A percentile compares a stretch with the other conserved stretches of the same genome.
Conservation (phyloP, 1,140 invertebrate genomes). For the Samia ricini region DNA sequence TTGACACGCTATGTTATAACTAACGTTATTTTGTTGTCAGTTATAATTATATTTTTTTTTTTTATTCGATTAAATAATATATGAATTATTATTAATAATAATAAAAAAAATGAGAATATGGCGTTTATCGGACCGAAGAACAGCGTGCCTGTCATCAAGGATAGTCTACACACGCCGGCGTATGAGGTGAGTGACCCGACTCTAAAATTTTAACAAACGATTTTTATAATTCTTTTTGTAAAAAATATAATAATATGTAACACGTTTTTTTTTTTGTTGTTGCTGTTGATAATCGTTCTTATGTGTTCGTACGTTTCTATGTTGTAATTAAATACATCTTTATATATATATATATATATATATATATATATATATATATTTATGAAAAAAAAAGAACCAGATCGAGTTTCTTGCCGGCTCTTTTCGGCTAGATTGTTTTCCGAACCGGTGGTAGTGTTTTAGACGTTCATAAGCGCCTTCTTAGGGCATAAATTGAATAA, state of each 20-base stretch:
- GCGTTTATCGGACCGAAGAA: slow-evolving; percentile 77
- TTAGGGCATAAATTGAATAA: too few species aligned
- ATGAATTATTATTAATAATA: neutral
- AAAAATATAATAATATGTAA: neutral
- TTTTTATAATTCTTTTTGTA: neutral
- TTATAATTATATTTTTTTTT: neutral
- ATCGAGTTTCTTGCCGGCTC: too few species aligned
- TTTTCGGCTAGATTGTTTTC: too few species aligned
- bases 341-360: too few species aligned
- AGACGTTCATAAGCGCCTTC: too few species aligned
- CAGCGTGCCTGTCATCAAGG: slow-evolving; percentile 77
- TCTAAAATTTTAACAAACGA: neutral
- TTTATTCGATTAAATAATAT: neutral
- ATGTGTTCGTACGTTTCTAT: neutral
- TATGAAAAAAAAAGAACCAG: too few species aligned
- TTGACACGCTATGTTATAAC: neutral
- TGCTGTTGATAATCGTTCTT: neutral
- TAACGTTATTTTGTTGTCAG: neutral
- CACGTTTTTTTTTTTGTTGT: neutral
- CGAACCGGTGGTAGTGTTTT: too few species aligned
- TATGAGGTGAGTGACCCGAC: slow-evolving; percentile 75
- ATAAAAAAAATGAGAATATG: slow-evolving; percentile 59
- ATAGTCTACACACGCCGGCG: slow-evolving; percentile 79
- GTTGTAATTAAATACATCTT: neutral
- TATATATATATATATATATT: too few species aligned